Evolutionary conservation across 2,113 vertebrate species (phyloP).

Genomic region (Chionis minor): DNA sequence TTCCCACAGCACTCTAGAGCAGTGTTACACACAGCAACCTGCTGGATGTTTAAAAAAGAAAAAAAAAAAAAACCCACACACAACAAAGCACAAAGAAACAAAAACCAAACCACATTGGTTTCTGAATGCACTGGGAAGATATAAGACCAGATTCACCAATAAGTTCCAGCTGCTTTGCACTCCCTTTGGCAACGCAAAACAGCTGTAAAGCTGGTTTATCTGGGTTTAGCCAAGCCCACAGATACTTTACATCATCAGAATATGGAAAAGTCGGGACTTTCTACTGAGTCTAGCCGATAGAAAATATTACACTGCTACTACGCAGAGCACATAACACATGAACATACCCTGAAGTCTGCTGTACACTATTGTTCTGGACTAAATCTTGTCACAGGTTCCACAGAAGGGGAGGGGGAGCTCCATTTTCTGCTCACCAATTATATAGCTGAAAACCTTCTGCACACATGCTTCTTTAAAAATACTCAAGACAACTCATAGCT

Average conservation of each 20-base stretch:
- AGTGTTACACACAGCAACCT: not conserved
- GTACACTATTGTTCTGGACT: not conserved
- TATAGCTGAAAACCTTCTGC: not conserved
- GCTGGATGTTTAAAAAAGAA: not conserved
- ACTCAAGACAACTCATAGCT: not conserved
- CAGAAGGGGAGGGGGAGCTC: not conserved
- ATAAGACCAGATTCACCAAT: not conserved
- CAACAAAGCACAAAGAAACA: too few species aligned
- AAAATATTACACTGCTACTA: not conserved
- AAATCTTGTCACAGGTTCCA: not conserved
- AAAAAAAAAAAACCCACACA: not conserved
- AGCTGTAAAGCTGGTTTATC: not conserved
- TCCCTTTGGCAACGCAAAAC: not conserved
- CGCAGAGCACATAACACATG: not conserved
- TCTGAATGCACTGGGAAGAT: not conserved
- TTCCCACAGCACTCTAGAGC: not conserved
- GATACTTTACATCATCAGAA: not conserved
- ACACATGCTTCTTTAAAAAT: not conserved
- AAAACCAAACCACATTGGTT: not conserved
- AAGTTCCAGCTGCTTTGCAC: conserved; percentile 26
- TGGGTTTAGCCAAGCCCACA: not conserved
- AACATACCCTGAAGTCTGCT: not conserved
- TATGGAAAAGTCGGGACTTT: not conserved
- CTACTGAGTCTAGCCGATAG: not conserved
- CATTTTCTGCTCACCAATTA: not conserved